Evolutionary conservation across 2,888 invertebrate genomes (phyloP), one percentile per base, ranked within the genome.

Genomic region (Mamestra brassicae): DNA sequence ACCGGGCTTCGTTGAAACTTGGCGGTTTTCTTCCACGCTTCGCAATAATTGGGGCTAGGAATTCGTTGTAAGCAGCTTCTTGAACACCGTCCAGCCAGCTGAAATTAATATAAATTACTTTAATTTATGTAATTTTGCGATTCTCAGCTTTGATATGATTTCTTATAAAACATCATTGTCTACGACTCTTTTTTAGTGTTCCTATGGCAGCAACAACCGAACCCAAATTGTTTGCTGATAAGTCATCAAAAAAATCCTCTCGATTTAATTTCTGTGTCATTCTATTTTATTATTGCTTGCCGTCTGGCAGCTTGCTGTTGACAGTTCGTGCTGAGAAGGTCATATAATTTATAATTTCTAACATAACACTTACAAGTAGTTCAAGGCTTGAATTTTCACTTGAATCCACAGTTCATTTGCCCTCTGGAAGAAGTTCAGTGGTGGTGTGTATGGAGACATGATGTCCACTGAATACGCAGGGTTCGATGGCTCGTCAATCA

Each of bases 401-500:
- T 86, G 85, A 0, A 13, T 63, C 85, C 87, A 88, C 6, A 95
- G 81, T 69, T 92, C 89, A 10, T 61, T 34, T 0, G 90, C 82
- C 5, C 95, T 87, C 71, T 93, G 88, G 6, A 7, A n/a, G 55
- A 95, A 94, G 0, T 85, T 86, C 13, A 93, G 89, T 0, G 95
- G 95, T 5, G 90, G 84, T 0, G 86, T 3, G n/a, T 84, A 85
- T 0, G 70, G 10, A 0, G 90, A 88, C n/a, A 85, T 62, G 0
- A 80, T 66, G 52, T 91, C 90, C 0, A 88, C 74, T 0, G 87
- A 86, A 66, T 93, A 94, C 0, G 93, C 89, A 2, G 95, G 94
- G 74, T 93, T 93, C 0, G 91, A 78, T 1, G 76, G 54, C 58
- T 91, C 91, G 17, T 94, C 95, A 1, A 95, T 85, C 36, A 93